Evolutionary conservation across 1,140 invertebrate species (phyloP), one percentile per base, ranked within the genome.

Genomic region (Polypedilum vanderplanki): DNA sequence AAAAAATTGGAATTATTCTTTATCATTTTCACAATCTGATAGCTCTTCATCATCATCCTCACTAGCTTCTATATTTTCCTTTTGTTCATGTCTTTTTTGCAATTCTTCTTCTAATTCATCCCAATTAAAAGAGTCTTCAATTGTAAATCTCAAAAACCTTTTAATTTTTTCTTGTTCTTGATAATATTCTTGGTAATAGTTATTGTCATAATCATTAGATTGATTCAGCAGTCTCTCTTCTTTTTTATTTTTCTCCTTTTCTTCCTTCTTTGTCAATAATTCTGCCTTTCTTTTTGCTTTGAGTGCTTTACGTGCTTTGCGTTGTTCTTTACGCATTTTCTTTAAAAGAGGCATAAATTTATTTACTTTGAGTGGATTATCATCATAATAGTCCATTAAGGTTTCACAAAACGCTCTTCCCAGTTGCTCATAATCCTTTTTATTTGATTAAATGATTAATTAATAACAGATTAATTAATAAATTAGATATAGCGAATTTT

Each of bases 321-420:
- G 81, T 79, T 83, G 81, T 75, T 79, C 79, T 78, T 82, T 82
- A 17, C 93, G 92, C 83, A 91, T 90, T 84, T 93, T 91, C 76
- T 91, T 83, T 76, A 95, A 83, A 81, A 91, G 88, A 76, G 87
- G 88, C 73, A 93, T 87, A 78, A 93, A 91, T 85, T 93, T 93
- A 81, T 86, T 89, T 83, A 93, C 91, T 88, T 96, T 96, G 77
- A 88, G 88, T 7, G 93, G 92, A 83, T 93, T 90, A 73, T 94
- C 90, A 82, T 96, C 93, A 79, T 91, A 94, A 83, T 93, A 96
- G 81, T 97, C 94, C 75, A 96, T 84, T 9, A 97, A 83, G 2
- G 95, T 96, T 84, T 96, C 93, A 84, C 95, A 97, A 84, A 97
- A 97, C 46, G 93, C 89, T 79, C 90, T 88, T 8, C 94, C 95